Conservation (phyloP, 1,140 invertebrate species). For the Homalodisca vitripennis region DNA sequence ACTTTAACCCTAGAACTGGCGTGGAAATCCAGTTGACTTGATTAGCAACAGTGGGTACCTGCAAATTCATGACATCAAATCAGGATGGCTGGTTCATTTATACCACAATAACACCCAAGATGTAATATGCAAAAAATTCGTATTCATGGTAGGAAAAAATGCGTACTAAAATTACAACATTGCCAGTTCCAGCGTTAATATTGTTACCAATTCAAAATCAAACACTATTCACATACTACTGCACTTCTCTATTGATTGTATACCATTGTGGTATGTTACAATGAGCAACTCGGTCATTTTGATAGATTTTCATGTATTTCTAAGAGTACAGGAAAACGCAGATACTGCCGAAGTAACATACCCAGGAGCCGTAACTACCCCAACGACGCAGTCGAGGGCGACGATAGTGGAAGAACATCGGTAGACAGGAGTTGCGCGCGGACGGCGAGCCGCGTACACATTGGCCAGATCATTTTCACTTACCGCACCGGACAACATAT, state of each 20-base stretch:
- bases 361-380: constrained; percentile 70
- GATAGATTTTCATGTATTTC: background rate
- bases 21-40: no score
- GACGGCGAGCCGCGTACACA: constrained; percentile 33
- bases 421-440: constrained; percentile 38
- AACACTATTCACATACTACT: background rate
- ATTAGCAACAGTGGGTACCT: no score
- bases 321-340: background rate
- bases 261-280: no score
- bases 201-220: background rate
- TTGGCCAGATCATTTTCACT: constrained; percentile 24
- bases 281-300: background rate
- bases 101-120: no score
- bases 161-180: no score
- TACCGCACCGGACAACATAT: constrained; percentile 13
- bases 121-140: no score
- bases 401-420: constrained; percentile 35
- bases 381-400: constrained; percentile 57
- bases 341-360: constrained; percentile 45
- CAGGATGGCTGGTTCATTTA: no score
- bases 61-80: no score
- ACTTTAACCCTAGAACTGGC: no score
- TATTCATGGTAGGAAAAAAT: no score
- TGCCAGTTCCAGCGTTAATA: no score
- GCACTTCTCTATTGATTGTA: background rate